These are phyloP conservation scores for Xerus rutilus DNA, from an alignment of 2,797 vertebrate genomes.

Conservation along the genomic window DNA sequence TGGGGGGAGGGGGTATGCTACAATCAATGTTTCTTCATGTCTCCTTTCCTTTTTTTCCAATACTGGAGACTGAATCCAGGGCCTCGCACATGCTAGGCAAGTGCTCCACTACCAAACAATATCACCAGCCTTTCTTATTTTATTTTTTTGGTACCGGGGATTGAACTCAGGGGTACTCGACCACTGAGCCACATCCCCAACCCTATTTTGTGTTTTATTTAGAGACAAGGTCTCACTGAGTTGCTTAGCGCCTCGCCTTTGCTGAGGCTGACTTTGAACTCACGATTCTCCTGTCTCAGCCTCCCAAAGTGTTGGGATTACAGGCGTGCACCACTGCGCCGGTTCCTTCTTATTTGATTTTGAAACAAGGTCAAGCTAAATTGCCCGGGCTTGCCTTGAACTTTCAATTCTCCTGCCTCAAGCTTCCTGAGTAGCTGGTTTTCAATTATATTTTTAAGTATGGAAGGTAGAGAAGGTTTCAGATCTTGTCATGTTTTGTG, in stretches of 20 bases:
- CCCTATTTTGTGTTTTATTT: no score
- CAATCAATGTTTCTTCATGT: not conserved
- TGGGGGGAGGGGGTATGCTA: not conserved
- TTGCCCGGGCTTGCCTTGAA: not conserved
- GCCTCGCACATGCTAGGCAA: not conserved
- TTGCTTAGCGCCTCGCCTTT: no score
- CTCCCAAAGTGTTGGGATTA: no score
- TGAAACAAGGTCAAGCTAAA: not conserved
- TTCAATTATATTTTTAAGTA: slow-evolving; percentile 51
- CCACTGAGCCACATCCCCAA: no score
- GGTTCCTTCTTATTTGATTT: not conserved
- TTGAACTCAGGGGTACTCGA: no score
- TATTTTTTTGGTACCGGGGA: not conserved
- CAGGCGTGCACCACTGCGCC: no score
- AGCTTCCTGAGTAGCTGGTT: no score
- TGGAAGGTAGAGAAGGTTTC: not conserved
- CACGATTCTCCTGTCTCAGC: no score
- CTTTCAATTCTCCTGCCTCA: not conserved
- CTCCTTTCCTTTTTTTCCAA: no score
- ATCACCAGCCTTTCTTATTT: not conserved
- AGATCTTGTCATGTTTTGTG: slow-evolving; percentile 33
- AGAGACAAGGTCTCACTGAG: no score
- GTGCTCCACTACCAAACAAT: not conserved
- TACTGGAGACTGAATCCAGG: not conserved
- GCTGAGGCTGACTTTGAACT: no score